phyloP scores from a whole-genome alignment of 1,140 invertebrate species.

The Melanaphis sacchari region DNA sequence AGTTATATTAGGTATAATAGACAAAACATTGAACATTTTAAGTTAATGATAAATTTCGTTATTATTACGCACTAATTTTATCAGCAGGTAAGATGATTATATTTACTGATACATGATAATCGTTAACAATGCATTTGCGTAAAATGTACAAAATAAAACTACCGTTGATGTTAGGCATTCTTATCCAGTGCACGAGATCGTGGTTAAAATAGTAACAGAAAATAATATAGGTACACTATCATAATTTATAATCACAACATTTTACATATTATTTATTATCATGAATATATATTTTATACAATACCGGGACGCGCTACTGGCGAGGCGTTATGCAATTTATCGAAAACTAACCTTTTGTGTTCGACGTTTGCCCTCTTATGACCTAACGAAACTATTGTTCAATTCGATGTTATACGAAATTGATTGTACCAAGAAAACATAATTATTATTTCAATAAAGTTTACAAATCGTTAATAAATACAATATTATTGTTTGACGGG shows the following conservation, averaged over 20 bases:
- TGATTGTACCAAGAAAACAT: background rate
- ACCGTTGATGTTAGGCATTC: too few relatives aligned
- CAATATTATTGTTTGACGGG: background rate
- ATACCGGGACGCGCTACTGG: background rate
- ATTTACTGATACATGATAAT: background rate
- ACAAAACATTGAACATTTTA: too few relatives aligned
- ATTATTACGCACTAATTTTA: background rate
- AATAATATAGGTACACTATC: background rate
- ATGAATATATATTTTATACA: background rate
- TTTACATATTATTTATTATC: background rate
- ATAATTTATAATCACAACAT: background rate
- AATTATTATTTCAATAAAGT: background rate
- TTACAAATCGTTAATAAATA: background rate
- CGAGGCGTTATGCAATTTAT: background rate
- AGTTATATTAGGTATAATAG: too few relatives aligned
- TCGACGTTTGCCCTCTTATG: background rate
- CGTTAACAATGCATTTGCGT: background rate
- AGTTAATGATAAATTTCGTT: too few relatives aligned
- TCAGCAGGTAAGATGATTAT: background rate
- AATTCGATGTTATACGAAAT: background rate
- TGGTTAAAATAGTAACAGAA: background rate
- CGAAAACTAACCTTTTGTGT: constrained; percentile 19
- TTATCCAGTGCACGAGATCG: background rate
- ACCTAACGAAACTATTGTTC: background rate
- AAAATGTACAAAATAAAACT: background rate